Evolutionary conservation across 2,888 invertebrate genomes (phyloP).

Genomic region (Chelonus formosanus): DNA sequence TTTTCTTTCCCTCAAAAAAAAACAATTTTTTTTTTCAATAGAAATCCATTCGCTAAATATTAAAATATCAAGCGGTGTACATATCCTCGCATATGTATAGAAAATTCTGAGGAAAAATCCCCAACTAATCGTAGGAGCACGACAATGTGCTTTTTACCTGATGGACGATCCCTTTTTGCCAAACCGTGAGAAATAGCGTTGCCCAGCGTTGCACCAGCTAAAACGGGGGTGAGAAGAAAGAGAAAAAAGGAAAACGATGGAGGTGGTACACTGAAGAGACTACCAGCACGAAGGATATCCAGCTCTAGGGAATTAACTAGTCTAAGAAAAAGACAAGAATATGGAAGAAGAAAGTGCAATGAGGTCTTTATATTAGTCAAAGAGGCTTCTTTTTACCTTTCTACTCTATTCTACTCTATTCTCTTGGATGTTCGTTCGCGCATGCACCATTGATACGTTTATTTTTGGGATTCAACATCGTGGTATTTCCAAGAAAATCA

Average conservation of each 20-base stretch:
- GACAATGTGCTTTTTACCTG: too few species aligned
- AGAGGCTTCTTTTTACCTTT: constrained; percentile 33
- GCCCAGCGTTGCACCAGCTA: constrained; percentile 15
- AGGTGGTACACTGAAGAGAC: constrained; percentile 14
- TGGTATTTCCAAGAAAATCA: constrained; percentile 30
- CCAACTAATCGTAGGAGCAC: too few species aligned
- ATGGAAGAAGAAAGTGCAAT: constrained; percentile 35
- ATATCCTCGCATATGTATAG: too few species aligned
- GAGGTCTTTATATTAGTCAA: constrained; percentile 31
- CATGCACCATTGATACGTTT: constrained; percentile 38
- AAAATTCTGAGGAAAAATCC: too few species aligned
- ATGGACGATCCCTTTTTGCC: constrained; percentile 47
- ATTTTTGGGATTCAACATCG: constrained; percentile 26
- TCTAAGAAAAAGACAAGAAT: constrained; percentile 33
- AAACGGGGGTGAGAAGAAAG: constrained; percentile 26
- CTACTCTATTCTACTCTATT: constrained; percentile 27
- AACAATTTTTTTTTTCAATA: background rate
- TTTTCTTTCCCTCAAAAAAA: background rate
- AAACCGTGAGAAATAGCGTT: constrained; percentile 59
- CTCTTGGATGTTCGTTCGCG: constrained; percentile 43
- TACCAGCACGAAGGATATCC: constrained; percentile 7
- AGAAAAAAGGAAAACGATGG: constrained; percentile 22
- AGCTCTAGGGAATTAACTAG: constrained; percentile 46
- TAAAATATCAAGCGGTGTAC: too few species aligned
- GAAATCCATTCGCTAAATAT: too few species aligned